phyloP scores from a whole-genome alignment of 2,888 invertebrate species.

The Hoplodrina blanda region DNA sequence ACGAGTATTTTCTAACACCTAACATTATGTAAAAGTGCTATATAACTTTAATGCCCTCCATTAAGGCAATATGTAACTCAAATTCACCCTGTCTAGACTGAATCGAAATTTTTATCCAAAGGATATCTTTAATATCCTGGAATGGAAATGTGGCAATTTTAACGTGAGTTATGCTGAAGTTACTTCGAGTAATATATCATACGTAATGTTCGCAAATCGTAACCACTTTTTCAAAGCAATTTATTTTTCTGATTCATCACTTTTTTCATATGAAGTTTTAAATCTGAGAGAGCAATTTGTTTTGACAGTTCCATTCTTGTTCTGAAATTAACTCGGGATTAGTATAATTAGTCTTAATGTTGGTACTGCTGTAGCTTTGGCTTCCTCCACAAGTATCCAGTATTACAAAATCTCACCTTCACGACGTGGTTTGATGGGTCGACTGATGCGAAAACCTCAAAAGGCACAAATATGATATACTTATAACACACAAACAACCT shows the following conservation, averaged over 20 bases:
- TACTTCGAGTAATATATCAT: slow-evolving; percentile 30
- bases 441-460: too few relatives aligned
- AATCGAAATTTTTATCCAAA: slow-evolving; percentile 34
- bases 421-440: too few relatives aligned
- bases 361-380: too few relatives aligned
- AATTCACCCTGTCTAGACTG: slow-evolving; percentile 26
- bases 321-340: too few relatives aligned
- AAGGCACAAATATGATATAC: too few relatives aligned
- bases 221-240: background rate
- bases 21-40: background rate
- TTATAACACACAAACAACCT: too few relatives aligned
- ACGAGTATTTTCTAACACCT: background rate
- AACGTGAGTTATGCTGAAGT: slow-evolving; percentile 11
- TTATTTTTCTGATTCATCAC: slow-evolving; percentile 16
- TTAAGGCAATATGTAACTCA: background rate
- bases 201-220: background rate
- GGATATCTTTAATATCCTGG: slow-evolving; percentile 31
- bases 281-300: background rate
- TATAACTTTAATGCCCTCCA: slow-evolving; percentile 20
- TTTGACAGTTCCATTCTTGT: background rate
- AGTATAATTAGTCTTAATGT: too few relatives aligned
- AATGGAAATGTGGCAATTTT: slow-evolving; percentile 27
- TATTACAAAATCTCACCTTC: too few relatives aligned
- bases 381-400: too few relatives aligned
- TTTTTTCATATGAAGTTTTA: background rate